Conservation (phyloP, 2,797 vertebrate genomes). For the Sebastes taczanowskii region DNA sequence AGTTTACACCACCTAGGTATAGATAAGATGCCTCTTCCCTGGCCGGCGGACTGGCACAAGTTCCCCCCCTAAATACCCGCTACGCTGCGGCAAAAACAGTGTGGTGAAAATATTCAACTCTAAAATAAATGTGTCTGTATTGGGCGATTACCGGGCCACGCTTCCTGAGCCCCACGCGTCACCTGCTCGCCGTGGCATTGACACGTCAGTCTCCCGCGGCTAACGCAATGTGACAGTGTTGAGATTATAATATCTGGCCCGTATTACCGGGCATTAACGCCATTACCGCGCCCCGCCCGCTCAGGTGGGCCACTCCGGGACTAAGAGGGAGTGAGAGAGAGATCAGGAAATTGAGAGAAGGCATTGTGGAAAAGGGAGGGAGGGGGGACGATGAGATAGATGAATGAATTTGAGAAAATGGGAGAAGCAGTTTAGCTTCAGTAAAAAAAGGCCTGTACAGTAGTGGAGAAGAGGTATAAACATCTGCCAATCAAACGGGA, state of each 20-base stretch:
- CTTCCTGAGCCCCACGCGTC: slow-evolving; percentile 79
- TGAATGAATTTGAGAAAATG: slow-evolving; percentile 77
- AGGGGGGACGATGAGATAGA: slow-evolving; percentile 49
- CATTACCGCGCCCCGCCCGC: slow-evolving; percentile 78
- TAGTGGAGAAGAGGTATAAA: slow-evolving; percentile 39
- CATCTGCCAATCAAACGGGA: slow-evolving; percentile 60
- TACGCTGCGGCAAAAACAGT: slow-evolving; percentile 34
- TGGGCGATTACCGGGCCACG: slow-evolving; percentile 81
- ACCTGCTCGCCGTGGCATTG: slow-evolving; percentile 84
- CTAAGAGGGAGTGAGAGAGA: slow-evolving; percentile 22
- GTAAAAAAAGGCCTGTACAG: slow-evolving; percentile 45
- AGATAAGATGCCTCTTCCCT: not conserved
- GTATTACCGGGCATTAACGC: slow-evolving; percentile 86
- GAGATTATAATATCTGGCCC: slow-evolving; percentile 90
- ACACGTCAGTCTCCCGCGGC: slow-evolving; percentile 84
- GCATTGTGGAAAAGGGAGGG: slow-evolving; percentile 53
- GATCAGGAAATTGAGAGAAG: slow-evolving; percentile 74
- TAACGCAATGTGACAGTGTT: slow-evolving; percentile 88
- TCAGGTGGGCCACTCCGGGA: slow-evolving; percentile 79
- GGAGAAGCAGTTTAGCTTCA: slow-evolving; percentile 60
- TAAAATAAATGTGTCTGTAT: slow-evolving; percentile 82
- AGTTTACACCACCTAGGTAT: not conserved
- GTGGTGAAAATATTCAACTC: slow-evolving; percentile 67
- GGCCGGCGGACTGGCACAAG: not conserved
- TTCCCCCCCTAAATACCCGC: slow-evolving; percentile 9